phyloP scores from a whole-genome alignment of 2,797 vertebrate species.

The Amblyraja radiata region DNA sequence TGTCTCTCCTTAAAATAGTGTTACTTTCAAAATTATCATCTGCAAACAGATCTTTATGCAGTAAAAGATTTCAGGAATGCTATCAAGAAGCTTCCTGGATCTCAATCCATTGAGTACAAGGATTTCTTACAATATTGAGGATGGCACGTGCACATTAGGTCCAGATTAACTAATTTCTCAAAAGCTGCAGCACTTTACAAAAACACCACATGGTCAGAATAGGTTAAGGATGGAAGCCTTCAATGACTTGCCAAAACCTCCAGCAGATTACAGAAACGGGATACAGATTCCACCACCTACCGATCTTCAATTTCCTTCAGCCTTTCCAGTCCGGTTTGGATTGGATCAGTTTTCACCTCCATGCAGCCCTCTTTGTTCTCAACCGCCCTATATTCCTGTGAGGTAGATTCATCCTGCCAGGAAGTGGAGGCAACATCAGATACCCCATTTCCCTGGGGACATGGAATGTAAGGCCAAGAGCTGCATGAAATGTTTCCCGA shows the following conservation, averaged over 20 bases:
- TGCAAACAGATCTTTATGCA: neutral
- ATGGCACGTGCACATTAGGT: neutral
- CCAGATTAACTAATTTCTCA: neutral
- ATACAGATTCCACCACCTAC: neutral
- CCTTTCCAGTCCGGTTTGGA: neutral
- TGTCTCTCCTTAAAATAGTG: neutral
- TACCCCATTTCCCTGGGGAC: neutral
- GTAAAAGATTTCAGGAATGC: neutral
- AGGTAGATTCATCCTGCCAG: slow-evolving; percentile 8
- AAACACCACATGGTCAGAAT: neutral
- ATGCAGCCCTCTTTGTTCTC: neutral
- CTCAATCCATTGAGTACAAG: neutral
- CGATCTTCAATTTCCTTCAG: slow-evolving; percentile 24
- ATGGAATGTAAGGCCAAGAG: neutral
- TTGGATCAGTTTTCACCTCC: slow-evolving; percentile 12
- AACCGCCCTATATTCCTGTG: neutral
- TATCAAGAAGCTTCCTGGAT: neutral
- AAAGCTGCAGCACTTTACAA: neutral
- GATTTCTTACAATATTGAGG: neutral
- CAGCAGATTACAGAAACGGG: neutral
- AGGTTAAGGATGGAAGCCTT: neutral
- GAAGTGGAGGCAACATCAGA: slow-evolving; percentile 16
- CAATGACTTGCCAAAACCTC: neutral
- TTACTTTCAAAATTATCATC: neutral
- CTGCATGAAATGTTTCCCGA: neutral